A percentile compares a stretch with the other conserved stretches of the same genome.
Evolutionary conservation across 2,797 vertebrate species (phyloP).

Genomic region (Galagoides demidoff): DNA sequence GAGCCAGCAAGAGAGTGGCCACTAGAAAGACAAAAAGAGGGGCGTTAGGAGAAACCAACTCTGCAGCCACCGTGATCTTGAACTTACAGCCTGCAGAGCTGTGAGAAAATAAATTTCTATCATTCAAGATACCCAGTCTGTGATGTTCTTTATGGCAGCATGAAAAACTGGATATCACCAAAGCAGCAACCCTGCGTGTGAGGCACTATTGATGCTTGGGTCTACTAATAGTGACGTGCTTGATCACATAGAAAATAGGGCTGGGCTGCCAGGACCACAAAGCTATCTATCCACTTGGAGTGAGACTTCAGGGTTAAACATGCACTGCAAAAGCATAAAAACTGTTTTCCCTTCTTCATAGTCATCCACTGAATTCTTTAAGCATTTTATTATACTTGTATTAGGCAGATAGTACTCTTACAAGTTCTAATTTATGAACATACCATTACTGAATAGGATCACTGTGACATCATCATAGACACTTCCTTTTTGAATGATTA

Average conservation of each 20-base stretch:
- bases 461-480: constrained; percentile 39
- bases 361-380: neutral
- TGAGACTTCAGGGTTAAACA: neutral
- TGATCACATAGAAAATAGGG: neutral
- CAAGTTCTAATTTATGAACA: neutral
- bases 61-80: neutral
- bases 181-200: neutral
- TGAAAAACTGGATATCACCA: neutral
- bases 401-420: neutral
- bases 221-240: neutral
- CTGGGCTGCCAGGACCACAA: neutral
- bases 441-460: neutral
- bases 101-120: neutral
- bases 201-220: neutral
- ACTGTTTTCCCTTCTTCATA: neutral
- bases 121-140: neutral
- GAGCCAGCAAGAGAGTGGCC: neutral
- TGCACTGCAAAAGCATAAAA: neutral
- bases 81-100: neutral
- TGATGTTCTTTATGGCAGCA: neutral
- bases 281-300: neutral
- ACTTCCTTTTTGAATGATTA: neutral
- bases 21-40: neutral
- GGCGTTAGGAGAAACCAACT: neutral
- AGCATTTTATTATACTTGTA: neutral